Base-by-base conservation (phyloP, 1,140 invertebrate species). In the Periplaneta americana region DNA sequence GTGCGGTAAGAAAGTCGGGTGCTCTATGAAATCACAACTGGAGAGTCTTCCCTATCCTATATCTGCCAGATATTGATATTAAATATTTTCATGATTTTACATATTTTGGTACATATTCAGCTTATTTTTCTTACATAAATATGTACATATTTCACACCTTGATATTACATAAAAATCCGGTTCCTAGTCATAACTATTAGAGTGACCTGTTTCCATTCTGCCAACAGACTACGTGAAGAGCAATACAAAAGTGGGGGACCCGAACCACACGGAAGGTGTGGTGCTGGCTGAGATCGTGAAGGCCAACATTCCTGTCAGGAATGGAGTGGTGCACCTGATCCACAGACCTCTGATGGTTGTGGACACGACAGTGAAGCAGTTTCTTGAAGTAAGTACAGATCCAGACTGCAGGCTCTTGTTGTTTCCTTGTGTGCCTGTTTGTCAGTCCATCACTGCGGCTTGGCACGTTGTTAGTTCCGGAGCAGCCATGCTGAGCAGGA, bases 321-420 rank as follows among this genome's bases (percentile, higher is more conserved):
- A 98, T 86, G 97, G 97, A 15, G 96, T 98, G 0, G 93, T 98
- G 3, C 97, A 98, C 89, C 90, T 98, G 34, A 98, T 98, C 84
- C 94, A 96, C 82, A 92, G 95, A 82, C 96, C 96, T 0, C 89
- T 98, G 1, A 97, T 98, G 94, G 93, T 98, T 48, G 94, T 97
- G 35, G 96, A 97, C 85, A 94, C 93, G 17, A 95, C 93, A 8
- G 93, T 98, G 74, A 92, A 92, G 82, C 92, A 97, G 85, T 96
- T 97, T 85, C 88, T 98, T 39, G 92, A 96, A 94, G 96, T 97
- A 90, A 91, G 90, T 91, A 81, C 11, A 66, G 22, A 66, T 5
- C 48, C 22, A 4, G 6, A 28, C 22, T n/a, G 22, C 48, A n/a
- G n/a, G 9, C 48, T 66, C 22, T 48, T n/a, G n/a, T n/a, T n/a